Evolutionary conservation across 2,113 vertebrate genomes (phyloP).

Genomic region (Vireo altiloquus): DNA sequence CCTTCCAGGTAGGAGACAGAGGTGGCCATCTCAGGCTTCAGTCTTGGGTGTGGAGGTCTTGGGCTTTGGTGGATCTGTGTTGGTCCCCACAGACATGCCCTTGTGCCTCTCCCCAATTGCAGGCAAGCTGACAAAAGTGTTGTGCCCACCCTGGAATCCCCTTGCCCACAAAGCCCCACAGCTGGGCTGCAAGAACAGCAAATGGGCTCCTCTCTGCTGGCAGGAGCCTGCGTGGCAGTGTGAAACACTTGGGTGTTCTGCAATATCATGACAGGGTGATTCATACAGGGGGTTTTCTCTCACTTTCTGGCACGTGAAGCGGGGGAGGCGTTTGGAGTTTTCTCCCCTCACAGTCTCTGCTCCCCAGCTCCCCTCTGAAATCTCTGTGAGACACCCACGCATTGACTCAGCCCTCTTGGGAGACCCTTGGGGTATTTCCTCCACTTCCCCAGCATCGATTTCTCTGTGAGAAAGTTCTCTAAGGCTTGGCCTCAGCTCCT

Average conservation of each 20-base stretch:
- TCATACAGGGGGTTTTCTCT: conserved; percentile 8
- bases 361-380: background rate
- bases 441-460: background rate
- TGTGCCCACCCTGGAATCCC: background rate
- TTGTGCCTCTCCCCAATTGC: background rate
- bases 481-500: background rate
- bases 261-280: background rate
- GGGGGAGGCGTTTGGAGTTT: background rate
- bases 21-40: background rate
- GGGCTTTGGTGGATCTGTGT: background rate
- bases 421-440: conserved; percentile 28
- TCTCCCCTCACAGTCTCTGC: rapidly evolving
- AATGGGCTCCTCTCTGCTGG: background rate
- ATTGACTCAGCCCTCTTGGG: background rate
- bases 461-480: conserved; percentile 18
- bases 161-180: background rate
- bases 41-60: background rate
- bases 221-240: background rate
- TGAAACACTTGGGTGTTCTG: background rate
- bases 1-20: background rate
- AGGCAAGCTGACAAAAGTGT: background rate
- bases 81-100: background rate
- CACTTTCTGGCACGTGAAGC: background rate
- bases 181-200: background rate
- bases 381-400: background rate